Evolutionary conservation across 1,140 invertebrate species (phyloP).

Genomic region (Drosophila ambigua): DNA sequence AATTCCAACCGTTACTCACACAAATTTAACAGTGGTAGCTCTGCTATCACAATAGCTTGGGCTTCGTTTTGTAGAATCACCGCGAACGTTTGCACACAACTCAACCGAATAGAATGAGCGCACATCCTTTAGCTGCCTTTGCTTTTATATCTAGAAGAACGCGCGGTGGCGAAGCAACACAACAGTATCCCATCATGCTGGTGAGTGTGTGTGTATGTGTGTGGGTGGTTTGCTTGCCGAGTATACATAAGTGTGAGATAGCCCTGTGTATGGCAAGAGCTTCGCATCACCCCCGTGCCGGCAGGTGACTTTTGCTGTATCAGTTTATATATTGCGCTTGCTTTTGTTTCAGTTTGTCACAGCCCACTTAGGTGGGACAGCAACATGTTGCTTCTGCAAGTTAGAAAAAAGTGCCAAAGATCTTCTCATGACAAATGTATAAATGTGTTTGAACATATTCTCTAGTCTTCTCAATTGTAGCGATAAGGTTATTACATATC

Average conservation of each 20-base stretch:
- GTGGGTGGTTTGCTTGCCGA: constrained; percentile 1
- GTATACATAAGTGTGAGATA: constrained; percentile 14
- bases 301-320: too few species aligned
- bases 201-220: constrained; percentile 31
- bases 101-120: constrained; percentile 19
- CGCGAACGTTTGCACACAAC: constrained; percentile 9
- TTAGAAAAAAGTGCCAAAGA: too few species aligned
- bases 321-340: too few species aligned
- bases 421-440: too few species aligned
- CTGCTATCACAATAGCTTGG: background rate
- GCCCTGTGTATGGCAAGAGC: too few species aligned
- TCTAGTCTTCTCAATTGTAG: too few species aligned
- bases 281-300: too few species aligned
- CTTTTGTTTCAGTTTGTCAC: too few species aligned
- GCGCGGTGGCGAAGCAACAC: constrained; percentile 14
- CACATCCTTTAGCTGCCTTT: constrained; percentile 15
- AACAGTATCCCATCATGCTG: constrained; percentile 29
- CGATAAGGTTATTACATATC: too few species aligned
- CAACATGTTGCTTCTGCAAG: too few species aligned
- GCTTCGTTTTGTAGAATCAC: background rate
- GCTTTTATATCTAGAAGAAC: constrained; percentile 27
- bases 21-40: background rate
- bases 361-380: too few species aligned
- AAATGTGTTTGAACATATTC: too few species aligned
- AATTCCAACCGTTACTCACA: background rate